Conservation (phyloP, 2,797 vertebrate genomes). For the Schizopygopsis pylzovi region DNA sequence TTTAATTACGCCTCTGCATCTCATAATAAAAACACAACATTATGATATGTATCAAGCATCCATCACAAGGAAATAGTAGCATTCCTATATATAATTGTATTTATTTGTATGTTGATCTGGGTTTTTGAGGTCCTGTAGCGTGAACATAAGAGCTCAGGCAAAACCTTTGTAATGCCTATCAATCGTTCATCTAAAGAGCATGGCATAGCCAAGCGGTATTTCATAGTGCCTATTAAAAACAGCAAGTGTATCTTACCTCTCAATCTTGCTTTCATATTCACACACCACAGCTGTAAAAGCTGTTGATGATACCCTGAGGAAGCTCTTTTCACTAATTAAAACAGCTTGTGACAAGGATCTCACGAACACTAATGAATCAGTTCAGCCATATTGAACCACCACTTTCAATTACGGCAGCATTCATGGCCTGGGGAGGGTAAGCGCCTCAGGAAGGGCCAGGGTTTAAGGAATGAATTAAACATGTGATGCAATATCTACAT, state of each 20-base stretch:
- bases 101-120: not conserved
- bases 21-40: not conserved
- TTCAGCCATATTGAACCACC: conserved; percentile 53
- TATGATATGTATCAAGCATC: not conserved
- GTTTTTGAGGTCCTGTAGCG: not conserved
- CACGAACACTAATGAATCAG: conserved; percentile 46
- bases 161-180: not conserved
- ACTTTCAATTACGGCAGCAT: conserved; percentile 61
- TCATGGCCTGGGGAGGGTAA: conserved; percentile 56
- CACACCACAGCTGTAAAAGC: conserved; percentile 35
- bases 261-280: conserved; percentile 13
- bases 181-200: not conserved
- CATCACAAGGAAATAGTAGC: not conserved
- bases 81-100: not conserved
- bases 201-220: conserved; percentile 5
- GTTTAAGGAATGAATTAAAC: conserved; percentile 68
- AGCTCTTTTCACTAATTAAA: conserved; percentile 55
- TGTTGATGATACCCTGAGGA: conserved; percentile 47
- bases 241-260: conserved; percentile 16
- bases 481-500: conserved; percentile 63
- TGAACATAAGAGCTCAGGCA: not conserved
- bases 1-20: not conserved
- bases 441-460: conserved; percentile 28
- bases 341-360: conserved; percentile 52
- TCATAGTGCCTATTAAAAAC: conserved; percentile 16